Conservation (phyloP, 1,140 invertebrate species). For the Papilio xuthus region DNA sequence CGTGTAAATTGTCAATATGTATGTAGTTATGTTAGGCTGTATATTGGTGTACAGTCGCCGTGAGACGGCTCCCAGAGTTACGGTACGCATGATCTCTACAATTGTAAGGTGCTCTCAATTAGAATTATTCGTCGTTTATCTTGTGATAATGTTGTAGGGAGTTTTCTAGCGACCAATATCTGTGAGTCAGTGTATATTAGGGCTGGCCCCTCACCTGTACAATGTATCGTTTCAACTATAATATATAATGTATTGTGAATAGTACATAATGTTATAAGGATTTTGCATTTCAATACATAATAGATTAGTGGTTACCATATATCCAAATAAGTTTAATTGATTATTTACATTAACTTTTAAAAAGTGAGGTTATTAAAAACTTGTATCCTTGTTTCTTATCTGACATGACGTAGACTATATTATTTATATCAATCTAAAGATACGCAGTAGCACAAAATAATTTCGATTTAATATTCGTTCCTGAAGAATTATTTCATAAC, state of each 20-base stretch:
- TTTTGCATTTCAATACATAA: conserved; percentile 72
- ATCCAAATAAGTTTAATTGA: conserved; percentile 34
- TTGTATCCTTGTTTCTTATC: background rate
- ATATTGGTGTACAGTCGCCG: conserved; percentile 77
- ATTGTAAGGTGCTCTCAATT: conserved; percentile 81
- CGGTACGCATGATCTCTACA: conserved; percentile 75
- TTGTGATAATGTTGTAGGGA: conserved; percentile 75
- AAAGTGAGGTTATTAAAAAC: background rate
- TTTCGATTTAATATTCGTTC: background rate
- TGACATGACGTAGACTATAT: background rate
- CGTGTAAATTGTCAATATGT: conserved; percentile 77
- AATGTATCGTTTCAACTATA: conserved; percentile 40
- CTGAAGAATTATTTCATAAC: background rate
- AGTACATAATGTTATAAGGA: conserved; percentile 41
- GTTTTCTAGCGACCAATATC: conserved; percentile 73
- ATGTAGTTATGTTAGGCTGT: conserved; percentile 69
- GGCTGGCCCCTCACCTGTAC: conserved; percentile 68
- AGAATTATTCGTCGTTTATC: conserved; percentile 76
- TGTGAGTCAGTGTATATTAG: conserved; percentile 65
- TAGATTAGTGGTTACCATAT: conserved; percentile 64
- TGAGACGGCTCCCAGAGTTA: conserved; percentile 69
- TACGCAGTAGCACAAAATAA: background rate
- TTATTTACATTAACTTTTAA: conserved; percentile 31
- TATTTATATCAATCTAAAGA: background rate
- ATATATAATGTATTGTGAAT: conserved; percentile 37